Conservation (phyloP, 2,797 vertebrate species). For the Tinamus major region DNA sequence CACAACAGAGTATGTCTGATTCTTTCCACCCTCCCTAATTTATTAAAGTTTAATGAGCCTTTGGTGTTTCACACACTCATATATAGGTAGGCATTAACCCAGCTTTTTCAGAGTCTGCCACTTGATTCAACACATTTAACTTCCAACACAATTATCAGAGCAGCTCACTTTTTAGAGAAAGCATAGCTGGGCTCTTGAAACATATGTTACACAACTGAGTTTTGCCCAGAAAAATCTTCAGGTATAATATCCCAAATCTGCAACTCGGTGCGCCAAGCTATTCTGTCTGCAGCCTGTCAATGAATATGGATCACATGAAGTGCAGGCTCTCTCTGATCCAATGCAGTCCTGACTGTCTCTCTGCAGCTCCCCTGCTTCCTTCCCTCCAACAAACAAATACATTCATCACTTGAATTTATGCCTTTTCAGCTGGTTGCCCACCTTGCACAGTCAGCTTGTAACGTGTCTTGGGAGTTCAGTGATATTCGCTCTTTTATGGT, state of each 20-base stretch:
- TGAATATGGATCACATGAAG: background rate
- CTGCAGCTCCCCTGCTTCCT: background rate
- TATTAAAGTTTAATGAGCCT: background rate
- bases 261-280: background rate
- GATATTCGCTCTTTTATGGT: background rate
- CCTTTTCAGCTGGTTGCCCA: background rate
- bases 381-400: background rate
- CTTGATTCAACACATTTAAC: background rate
- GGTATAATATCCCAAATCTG: background rate
- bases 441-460: background rate
- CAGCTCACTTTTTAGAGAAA: background rate
- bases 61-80: background rate
- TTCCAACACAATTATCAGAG: background rate
- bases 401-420: background rate
- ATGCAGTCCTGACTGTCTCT: background rate
- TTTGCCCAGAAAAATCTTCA: background rate
- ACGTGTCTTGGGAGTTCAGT: background rate
- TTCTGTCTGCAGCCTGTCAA: background rate
- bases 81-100: background rate
- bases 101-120: background rate
- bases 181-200: background rate
- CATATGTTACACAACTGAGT: fast-evolving
- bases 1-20: background rate
- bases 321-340: background rate
- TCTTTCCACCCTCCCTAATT: background rate